phyloP scores from a whole-genome alignment of 1,140 invertebrate genomes.

The Apis florea region DNA sequence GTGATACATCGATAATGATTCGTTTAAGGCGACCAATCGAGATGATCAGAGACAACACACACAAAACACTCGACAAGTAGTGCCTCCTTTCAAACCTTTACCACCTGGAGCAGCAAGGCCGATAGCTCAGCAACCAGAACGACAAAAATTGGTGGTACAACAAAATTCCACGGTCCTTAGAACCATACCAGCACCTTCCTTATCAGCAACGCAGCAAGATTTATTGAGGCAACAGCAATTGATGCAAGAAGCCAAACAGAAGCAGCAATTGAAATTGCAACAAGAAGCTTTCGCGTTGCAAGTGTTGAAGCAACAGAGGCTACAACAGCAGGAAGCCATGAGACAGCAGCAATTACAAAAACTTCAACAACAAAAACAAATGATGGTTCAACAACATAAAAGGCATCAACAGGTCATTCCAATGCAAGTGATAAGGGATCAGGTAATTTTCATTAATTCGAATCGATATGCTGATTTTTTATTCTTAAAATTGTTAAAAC shows the following conservation, averaged over 20 bases:
- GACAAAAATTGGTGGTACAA: constrained; percentile 75
- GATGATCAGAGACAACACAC: constrained; percentile 51
- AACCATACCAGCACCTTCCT: constrained; percentile 68
- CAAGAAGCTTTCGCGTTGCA: constrained; percentile 73
- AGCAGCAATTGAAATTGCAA: constrained; percentile 70
- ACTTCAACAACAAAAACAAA: constrained; percentile 70
- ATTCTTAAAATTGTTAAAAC: background rate
- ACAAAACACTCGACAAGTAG: constrained; percentile 57
- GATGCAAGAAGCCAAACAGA: constrained; percentile 73
- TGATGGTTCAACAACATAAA: constrained; percentile 65
- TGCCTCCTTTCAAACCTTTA: constrained; percentile 89
- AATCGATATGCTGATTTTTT: background rate
- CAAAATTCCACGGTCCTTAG: constrained; percentile 72
- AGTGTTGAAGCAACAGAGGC: constrained; percentile 78
- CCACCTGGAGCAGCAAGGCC: constrained; percentile 82
- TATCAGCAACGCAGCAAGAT: constrained; percentile 74
- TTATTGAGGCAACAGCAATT: constrained; percentile 68
- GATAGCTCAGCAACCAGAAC: constrained; percentile 79
- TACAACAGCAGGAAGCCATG: constrained; percentile 77
- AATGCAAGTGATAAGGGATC: constrained; percentile 73
- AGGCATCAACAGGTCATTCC: constrained; percentile 58
- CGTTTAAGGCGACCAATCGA: constrained; percentile 59
- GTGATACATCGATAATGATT: background rate
- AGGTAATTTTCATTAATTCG: constrained; percentile 58
- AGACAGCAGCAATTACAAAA: constrained; percentile 74